These are phyloP conservation scores for Brachirus orientalis DNA, from an alignment of 2,113 vertebrate genomes.

Conservation along the genomic window DNA sequence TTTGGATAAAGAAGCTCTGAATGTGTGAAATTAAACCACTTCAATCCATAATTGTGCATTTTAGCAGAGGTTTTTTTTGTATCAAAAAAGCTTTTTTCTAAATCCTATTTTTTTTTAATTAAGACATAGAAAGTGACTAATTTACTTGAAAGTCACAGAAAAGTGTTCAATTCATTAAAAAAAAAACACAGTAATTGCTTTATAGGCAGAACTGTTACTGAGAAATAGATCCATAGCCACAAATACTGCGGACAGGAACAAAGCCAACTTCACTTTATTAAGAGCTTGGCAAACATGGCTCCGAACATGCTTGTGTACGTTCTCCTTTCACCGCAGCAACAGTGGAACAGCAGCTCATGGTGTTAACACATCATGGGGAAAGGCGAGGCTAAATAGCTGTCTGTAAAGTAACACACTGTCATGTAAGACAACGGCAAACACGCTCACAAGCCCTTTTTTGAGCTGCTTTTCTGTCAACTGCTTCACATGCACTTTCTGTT, in stretches of 20 bases:
- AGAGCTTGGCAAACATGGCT: conserved; percentile 28
- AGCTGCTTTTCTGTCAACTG: background rate
- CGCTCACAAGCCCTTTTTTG: background rate
- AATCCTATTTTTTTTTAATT: too few relatives aligned
- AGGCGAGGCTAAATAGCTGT: background rate
- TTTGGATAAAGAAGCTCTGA: too few relatives aligned
- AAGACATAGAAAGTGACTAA: too few relatives aligned
- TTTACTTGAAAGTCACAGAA: too few relatives aligned
- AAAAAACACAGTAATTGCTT: background rate
- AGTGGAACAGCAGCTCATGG: background rate
- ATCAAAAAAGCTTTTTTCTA: too few relatives aligned
- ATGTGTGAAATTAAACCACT: too few relatives aligned
- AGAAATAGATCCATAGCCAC: background rate
- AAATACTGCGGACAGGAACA: background rate
- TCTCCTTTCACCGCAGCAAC: conserved; percentile 34
- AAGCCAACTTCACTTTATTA: conserved; percentile 29
- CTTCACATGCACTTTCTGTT: background rate
- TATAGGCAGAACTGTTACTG: background rate
- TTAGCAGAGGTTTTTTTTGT: too few relatives aligned
- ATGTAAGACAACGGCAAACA: conserved; percentile 22
- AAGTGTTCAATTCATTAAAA: too few relatives aligned
- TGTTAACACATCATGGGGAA: conserved; percentile 16
- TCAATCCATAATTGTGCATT: too few relatives aligned
- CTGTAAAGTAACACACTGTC: conserved; percentile 1
- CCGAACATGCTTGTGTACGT: conserved; percentile 7